Evolutionary conservation across 2,888 invertebrate genomes (phyloP), one percentile per base, ranked within the genome.

Genomic region (Brachyptera risi): DNA sequence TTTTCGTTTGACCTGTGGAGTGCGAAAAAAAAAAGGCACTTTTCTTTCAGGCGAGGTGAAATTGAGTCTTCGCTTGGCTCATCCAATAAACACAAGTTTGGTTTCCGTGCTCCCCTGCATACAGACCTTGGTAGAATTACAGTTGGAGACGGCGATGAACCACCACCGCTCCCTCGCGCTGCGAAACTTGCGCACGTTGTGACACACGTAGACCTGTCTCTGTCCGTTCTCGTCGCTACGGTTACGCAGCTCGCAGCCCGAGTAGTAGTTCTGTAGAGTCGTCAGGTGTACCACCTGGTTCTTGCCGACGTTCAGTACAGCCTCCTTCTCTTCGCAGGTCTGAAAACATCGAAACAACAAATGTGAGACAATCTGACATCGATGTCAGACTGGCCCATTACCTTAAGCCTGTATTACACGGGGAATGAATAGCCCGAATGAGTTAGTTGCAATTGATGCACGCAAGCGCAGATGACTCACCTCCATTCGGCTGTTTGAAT

Each of bases 131-230:
- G 78, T 77, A 42, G 82, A 82, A 51, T 86, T 83, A 71, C 93
- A 94, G 70, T 90, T 90, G 65, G 90, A 87, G 35, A 93, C 77
- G 1, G 90, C 94, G 31, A 96, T 83, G 70, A 92, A 96, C 96
- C 96, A 96, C 96, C 96, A 96, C 26, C 96, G 76, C 70, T 92
- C 93, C 56, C 96, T 80, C 0, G 87, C 83, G 0, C 92, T 91
- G 2, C 85, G 77, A 73, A 94, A 95, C 58, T 84, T 79, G 58
- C 92, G 78, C 1, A 84, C 79, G 69, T 85, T 86, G 67, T 82
- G 83, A 67, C 88, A 88, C 3, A 79, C 76, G 0, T 85, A 80
- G 1, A 79, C 65, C 3, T 80, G 71, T 3, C 70, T 72, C 61
- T 76, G 64, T 68, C 68, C 60, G 64, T 66, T 17, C 2, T 26